A percentile compares a stretch with the other conserved stretches of the same genome.
Evolutionary conservation across 2,797 vertebrate genomes (phyloP).

Genomic region (Rhinogobio ventralis): DNA sequence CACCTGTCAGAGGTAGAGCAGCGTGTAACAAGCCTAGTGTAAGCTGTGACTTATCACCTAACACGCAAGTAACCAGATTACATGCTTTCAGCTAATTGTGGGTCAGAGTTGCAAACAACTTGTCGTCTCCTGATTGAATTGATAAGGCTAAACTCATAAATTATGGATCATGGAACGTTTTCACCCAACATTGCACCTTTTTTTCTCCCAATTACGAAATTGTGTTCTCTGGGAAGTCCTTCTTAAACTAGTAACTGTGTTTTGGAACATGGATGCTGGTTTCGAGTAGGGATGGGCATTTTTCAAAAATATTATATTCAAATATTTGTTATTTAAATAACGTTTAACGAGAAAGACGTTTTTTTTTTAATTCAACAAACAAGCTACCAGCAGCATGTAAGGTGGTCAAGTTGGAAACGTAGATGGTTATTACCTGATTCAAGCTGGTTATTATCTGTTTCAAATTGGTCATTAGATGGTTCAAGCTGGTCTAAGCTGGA

Average conservation of each 20-base stretch:
- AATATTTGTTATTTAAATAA: too few relatives aligned
- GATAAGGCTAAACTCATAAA: conserved; percentile 17
- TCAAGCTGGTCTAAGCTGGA: neutral
- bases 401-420: neutral
- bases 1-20: neutral
- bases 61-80: conserved; percentile 31
- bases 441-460: too few relatives aligned
- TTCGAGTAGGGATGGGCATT: neutral
- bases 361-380: neutral
- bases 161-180: conserved; percentile 10
- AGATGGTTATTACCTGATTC: neutral
- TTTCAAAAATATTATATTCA: too few relatives aligned
- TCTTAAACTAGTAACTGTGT: neutral
- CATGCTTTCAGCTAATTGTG: conserved; percentile 49
- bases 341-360: too few relatives aligned
- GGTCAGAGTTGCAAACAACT: conserved; percentile 34
- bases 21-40: neutral
- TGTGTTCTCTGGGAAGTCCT: neutral
- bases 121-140: conserved; percentile 18
- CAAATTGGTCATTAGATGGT: too few relatives aligned
- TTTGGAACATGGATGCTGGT: neutral
- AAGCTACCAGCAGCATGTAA: neutral
- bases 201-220: neutral
- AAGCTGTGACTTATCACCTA: conserved; percentile 24
- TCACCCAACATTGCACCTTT: neutral